A percentile compares a stretch with the other conserved stretches of the same genome.
These are phyloP conservation scores for Neodontobutis hainanensis DNA, from an alignment of 2,113 vertebrate species.

Conservation along the genomic window DNA sequence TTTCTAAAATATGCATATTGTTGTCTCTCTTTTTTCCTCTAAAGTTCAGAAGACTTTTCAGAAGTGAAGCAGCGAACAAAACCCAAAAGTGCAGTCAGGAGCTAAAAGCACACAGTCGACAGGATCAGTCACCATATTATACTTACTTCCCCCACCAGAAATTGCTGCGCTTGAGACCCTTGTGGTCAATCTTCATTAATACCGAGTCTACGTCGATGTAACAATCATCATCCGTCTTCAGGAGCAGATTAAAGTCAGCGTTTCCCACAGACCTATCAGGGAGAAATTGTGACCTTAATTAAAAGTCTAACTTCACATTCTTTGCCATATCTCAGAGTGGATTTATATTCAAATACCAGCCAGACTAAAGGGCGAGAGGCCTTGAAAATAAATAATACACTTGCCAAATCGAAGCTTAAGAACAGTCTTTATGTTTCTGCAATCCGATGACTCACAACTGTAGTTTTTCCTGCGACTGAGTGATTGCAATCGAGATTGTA, in stretches of 20 bases:
- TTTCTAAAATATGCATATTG: conserved; percentile 6
- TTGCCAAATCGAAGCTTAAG: conserved; percentile 9
- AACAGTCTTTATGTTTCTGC: conserved; percentile 6
- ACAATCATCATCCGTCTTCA: conserved; percentile 98
- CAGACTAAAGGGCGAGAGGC: conserved; percentile 22
- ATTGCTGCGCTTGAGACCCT: conserved; percentile 83
- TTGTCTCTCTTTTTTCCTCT: not conserved
- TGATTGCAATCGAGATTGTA: conserved; percentile 11
- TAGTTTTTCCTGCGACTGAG: not conserved
- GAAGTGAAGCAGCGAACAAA: conserved; percentile 12
- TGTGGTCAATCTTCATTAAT: conserved; percentile 86
- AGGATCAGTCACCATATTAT: not conserved
- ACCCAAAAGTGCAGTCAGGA: not conserved
- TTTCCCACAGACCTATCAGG: conserved; percentile 86
- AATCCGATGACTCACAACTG: not conserved
- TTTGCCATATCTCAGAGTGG: conserved; percentile 35
- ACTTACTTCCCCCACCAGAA: conserved; percentile 99
- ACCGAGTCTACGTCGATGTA: conserved; percentile 92
- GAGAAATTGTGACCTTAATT: conserved; percentile 60
- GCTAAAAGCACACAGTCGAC: conserved; percentile 4
- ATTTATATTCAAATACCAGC: conserved; percentile 50
- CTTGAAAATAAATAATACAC: conserved; percentile 24
- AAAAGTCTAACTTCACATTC: conserved; percentile 37
- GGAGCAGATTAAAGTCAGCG: conserved; percentile 86
- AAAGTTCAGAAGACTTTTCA: not conserved